Percentiles rank a stretch among this genome's conserved stretches.
Evolutionary conservation across 2,797 vertebrate genomes (phyloP).

Genomic region (Gambusia yucatana): DNA sequence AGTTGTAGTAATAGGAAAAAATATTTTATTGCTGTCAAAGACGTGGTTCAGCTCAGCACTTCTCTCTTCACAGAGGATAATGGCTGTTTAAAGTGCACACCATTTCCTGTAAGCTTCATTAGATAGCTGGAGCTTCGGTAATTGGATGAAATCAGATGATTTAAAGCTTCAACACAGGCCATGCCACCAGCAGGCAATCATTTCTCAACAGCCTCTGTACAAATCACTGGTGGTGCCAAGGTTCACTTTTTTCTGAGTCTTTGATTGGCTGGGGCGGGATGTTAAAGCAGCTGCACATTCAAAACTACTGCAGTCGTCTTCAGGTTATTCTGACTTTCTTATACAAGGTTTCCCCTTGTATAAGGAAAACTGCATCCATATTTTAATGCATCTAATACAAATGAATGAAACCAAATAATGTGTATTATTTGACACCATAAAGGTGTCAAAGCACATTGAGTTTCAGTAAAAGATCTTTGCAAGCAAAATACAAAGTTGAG

Average conservation of each 20-base stretch:
- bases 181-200: no score
- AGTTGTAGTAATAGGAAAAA: no score
- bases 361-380: neutral
- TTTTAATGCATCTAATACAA: neutral
- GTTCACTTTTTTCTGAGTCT: neutral
- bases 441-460: neutral
- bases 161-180: no score
- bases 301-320: neutral
- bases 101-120: no score
- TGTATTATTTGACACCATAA: neutral
- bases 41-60: no score
- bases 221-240: no score
- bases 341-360: neutral
- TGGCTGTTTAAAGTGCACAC: no score
- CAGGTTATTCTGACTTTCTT: neutral
- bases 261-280: neutral
- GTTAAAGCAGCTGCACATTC: neutral
- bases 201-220: no score
- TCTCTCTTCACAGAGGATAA: no score
- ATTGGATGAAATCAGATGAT: no score
- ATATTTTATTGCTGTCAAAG: no score
- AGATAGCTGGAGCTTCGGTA: no score
- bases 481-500: neutral
- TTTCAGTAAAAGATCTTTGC: neutral
- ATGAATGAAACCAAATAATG: neutral